A percentile compares a stretch with the other conserved stretches of the same genome.
Evolutionary conservation across 2,888 invertebrate genomes (phyloP).

Genomic region (Uloborus plumipes): DNA sequence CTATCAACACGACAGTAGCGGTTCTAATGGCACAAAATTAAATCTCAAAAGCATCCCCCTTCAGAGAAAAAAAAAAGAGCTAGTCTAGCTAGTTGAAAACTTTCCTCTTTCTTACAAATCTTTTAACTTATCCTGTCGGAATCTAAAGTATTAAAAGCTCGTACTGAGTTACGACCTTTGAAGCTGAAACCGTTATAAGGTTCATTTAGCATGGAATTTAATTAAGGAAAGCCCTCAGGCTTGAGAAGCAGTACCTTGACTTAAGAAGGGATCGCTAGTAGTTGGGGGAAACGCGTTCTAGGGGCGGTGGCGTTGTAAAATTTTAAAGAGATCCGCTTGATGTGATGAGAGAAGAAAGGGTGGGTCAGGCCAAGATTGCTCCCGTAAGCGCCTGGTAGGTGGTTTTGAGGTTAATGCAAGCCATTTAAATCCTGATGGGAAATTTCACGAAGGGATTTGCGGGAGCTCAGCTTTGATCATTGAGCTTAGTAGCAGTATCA

Average conservation of each 20-base stretch:
- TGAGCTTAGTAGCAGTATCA: too few relatives aligned
- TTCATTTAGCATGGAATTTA: slow-evolving; percentile 55
- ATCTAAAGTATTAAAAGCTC: slow-evolving; percentile 46
- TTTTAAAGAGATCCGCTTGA: slow-evolving; percentile 23
- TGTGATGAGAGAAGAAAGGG: neutral
- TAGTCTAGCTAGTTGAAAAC: neutral
- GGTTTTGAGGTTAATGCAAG: neutral
- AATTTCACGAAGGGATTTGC: too few relatives aligned
- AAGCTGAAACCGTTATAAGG: slow-evolving; percentile 55
- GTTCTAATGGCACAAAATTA: slow-evolving; percentile 45
- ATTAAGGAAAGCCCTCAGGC: slow-evolving; percentile 35
- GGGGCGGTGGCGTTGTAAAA: slow-evolving; percentile 11
- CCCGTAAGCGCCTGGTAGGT: too few relatives aligned
- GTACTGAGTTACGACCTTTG: slow-evolving; percentile 46
- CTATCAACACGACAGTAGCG: slow-evolving; percentile 46
- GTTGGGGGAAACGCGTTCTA: neutral
- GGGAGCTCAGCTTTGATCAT: too few relatives aligned
- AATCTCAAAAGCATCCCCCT: slow-evolving; percentile 37
- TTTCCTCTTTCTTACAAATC: neutral
- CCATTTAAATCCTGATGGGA: neutral
- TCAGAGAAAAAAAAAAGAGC: slow-evolving; percentile 34
- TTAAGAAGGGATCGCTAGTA: neutral
- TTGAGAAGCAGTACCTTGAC: too few relatives aligned
- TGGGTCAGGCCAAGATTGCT: too few relatives aligned
- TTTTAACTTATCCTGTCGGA: slow-evolving; percentile 41